Evolutionary conservation across 2,888 invertebrate genomes (phyloP).

Genomic region (Cotesia congregata): DNA sequence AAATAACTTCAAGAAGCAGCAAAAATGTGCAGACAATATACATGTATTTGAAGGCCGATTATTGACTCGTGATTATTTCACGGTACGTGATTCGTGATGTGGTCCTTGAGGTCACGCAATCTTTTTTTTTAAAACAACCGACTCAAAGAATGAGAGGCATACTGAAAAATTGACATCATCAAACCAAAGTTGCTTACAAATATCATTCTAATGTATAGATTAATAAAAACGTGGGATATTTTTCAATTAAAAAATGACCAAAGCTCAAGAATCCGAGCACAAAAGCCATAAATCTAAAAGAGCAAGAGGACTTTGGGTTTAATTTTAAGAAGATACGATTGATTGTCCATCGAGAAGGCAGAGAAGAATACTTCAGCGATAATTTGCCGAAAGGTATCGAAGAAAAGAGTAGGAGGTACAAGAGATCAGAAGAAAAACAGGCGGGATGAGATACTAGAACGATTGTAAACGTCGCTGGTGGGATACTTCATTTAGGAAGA

Average conservation of each 20-base stretch:
- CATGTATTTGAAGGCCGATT: slow-evolving; percentile 13
- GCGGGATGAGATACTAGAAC: slow-evolving; percentile 15
- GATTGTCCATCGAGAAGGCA: slow-evolving; percentile 14
- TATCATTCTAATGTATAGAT: too few relatives aligned
- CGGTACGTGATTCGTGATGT: slow-evolving; percentile 27
- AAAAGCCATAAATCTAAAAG: neutral
- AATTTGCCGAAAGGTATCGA: slow-evolving; percentile 9
- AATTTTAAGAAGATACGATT: neutral
- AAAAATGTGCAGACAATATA: neutral
- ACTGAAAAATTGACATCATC: slow-evolving; percentile 4
- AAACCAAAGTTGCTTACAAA: too few relatives aligned
- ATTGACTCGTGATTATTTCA: slow-evolving; percentile 28
- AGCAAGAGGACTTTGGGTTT: neutral
- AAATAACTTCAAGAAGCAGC: neutral
- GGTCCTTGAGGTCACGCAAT: slow-evolving; percentile 27
- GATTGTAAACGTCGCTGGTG: slow-evolving; percentile 24
- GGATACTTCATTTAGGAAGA: slow-evolving; percentile 7
- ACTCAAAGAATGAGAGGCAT: slow-evolving; percentile 11
- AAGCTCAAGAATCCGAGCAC: too few relatives aligned
- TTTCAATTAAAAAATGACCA: too few relatives aligned
- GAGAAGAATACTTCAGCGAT: neutral
- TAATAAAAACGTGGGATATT: too few relatives aligned
- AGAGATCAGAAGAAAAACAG: slow-evolving; percentile 13
- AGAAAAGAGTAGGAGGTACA: slow-evolving; percentile 24
- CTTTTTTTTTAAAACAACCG: neutral